Percentiles rank a stretch among this genome's conserved stretches.
Conservation (phyloP, 2,888 invertebrate species). For the Geotrupes spiniger region DNA sequence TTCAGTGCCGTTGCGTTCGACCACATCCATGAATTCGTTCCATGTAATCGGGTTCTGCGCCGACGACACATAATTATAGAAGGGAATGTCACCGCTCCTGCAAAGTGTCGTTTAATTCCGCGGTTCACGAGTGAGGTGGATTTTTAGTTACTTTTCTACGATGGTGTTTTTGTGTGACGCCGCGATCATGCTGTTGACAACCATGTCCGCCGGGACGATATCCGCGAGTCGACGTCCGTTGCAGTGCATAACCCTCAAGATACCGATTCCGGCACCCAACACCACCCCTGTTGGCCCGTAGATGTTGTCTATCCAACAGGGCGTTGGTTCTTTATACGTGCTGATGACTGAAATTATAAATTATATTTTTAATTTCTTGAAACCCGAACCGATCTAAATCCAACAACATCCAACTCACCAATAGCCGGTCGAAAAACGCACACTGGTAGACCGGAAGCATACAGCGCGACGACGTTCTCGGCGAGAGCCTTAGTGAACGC, state of each 20-base stretch:
- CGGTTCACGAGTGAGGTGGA: not conserved
- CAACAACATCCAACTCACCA: constrained; percentile 36
- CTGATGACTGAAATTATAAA: constrained; percentile 41
- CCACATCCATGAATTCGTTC: constrained; percentile 61
- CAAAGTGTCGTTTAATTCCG: too few relatives aligned
- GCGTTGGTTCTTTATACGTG: constrained; percentile 44
- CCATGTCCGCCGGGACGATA: constrained; percentile 72
- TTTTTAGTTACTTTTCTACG: constrained; percentile 15
- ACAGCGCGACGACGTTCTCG: constrained; percentile 58
- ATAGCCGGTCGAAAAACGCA: constrained; percentile 69
- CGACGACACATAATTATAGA: constrained; percentile 87
- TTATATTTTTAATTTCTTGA: too few relatives aligned
- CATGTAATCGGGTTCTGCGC: constrained; percentile 77
- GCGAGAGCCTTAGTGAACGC: constrained; percentile 70
- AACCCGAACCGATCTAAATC: not conserved
- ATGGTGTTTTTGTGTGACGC: constrained; percentile 63
- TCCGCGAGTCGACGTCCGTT: constrained; percentile 57
- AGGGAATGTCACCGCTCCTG: constrained; percentile 45
- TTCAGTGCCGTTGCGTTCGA: constrained; percentile 52
- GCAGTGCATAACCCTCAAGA: constrained; percentile 60
- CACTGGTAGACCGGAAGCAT: constrained; percentile 57
- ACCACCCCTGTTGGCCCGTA: constrained; percentile 63
- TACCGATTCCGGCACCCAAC: constrained; percentile 56
- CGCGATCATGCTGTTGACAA: constrained; percentile 77
- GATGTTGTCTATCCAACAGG: constrained; percentile 66